Base-by-base conservation (phyloP, 2,888 invertebrate species). In the Unio pictorum region DNA sequence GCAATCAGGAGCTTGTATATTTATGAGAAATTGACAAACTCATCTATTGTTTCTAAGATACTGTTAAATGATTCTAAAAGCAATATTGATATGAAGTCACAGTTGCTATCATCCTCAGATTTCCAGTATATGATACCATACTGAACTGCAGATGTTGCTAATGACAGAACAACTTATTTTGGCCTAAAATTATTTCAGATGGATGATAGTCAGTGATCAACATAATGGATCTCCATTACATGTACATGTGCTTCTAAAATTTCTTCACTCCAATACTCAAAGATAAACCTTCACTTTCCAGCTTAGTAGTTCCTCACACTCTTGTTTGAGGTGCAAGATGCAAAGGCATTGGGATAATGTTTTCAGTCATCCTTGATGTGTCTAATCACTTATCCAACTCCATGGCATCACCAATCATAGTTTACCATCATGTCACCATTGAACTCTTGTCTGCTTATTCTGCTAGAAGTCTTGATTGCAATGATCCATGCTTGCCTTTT, bases 371-470 rank as follows among this genome's bases (percentile, higher is more conserved):
- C 64, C 64, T 69, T 65, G 18, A 34, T 59, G 61, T 82, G 81
- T 17, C 69, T 68, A 17, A 82, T 45, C 7, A 89, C 88, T 1
- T 88, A 86, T 57, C 86, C 87, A 55, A 88, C 69, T 23, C 88
- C 89, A 59, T 72, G 3, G 90, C 90, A 80, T 91, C 90, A 58
- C 86, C 85, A 1, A 67, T 89, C 84, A 80, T 79, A 89, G 73
- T 88, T 87, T 5, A 81, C 76, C 23, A 89, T 74, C 28, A 84
- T 59, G 7, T 71, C 63, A 20, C 74, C 66, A 17, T 69, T 66
- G 7, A 68, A 68, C 57, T 26, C 82, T 17, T 11, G 74, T 45
- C 55, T 67, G 26, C 28, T 86, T 86, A 8, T 79, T 60, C 26
- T 66, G 55, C 1, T n/a, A 26, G 69, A 85, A 81, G 4, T 80